Base-by-base conservation (phyloP, 2,113 vertebrate species). In the Cyprinodon brontotheroides region DNA sequence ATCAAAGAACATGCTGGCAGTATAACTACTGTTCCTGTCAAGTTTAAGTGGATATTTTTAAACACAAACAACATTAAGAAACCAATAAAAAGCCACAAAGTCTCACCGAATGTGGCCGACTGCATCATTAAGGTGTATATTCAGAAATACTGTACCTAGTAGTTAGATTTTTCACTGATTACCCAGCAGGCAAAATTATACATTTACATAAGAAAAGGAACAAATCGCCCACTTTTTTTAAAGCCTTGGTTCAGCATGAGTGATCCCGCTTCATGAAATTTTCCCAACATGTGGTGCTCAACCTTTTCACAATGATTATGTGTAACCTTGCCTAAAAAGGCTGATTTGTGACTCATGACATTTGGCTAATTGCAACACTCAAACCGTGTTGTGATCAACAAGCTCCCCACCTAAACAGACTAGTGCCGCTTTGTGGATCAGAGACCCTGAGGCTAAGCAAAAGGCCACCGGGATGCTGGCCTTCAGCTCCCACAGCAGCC, bases 301-400 rank as follows among this genome's bases (percentile, higher is more conserved):
- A 81, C 83, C 83, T 90, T 89, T 86, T 87, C 79, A 88, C 17
- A 63, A 65, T 76, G 79, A 87, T 79, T 86, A 75, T 80, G 48
- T 79, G 80, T 83, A 80, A 79, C 66, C 68, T 67, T 76, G 75
- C 47, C 47, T 71, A n/a, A 41, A 84, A 77, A 74, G 66, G 81
- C 78, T 70, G 48, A 82, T 71, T 73, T 83, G 69, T 85, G 85
- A 86, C 86, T 85, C 74, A 39, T 89, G 87, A 78, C 86, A 90
- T 91, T 90, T 89, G 81, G 73, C 80, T 91, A 90, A 89, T 90
- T 91, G 83, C 81, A 83, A 43, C 77, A 72, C 82, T 80, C 4
- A 65, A 73, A 75, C 70, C 39, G 68, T 62, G 59, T 78, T 75
- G 38, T 77, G 78, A 72, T 86, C 86, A 60, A 38, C 60, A 68